These are phyloP conservation scores for Corvus cornix DNA, from an alignment of 2,113 vertebrate genomes.

Conservation along the genomic window DNA sequence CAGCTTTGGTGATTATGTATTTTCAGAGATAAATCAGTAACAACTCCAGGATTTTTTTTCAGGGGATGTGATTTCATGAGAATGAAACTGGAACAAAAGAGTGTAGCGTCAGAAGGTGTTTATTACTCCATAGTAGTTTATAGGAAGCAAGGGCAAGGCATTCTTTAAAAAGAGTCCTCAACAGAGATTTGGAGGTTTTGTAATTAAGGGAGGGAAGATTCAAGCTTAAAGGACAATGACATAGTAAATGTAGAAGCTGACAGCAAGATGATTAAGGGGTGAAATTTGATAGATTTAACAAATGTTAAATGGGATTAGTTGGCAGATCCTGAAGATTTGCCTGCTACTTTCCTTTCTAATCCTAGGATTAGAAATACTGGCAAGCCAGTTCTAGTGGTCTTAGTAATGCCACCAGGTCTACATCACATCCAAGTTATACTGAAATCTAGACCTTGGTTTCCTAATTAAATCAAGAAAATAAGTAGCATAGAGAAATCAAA, in stretches of 20 bases:
- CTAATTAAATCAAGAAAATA: not conserved
- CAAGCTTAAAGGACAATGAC: not conserved
- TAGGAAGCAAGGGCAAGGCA: not conserved
- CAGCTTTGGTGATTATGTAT: not conserved
- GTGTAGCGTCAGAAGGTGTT: not conserved
- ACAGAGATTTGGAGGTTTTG: not conserved
- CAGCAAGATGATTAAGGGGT: not conserved
- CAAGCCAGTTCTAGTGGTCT: not conserved
- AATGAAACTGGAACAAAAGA: not conserved
- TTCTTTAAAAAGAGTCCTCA: not conserved
- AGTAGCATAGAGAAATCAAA: not conserved
- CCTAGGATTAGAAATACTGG: not conserved
- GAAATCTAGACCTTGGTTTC: not conserved
- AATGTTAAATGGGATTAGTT: not conserved
- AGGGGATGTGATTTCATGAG: not conserved
- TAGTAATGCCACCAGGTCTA: not conserved
- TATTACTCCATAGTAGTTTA: not conserved
- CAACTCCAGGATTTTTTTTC: not conserved
- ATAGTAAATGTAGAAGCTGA: not conserved
- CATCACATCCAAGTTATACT: not conserved
- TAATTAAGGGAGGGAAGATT: not conserved
- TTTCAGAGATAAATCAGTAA: not conserved
- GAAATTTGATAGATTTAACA: not conserved
- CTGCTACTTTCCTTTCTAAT: not conserved
- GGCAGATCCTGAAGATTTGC: not conserved